A percentile compares a stretch with the other conserved stretches of the same genome.
Conservation (phyloP, 2,797 vertebrate genomes). For the Manis javanica region DNA sequence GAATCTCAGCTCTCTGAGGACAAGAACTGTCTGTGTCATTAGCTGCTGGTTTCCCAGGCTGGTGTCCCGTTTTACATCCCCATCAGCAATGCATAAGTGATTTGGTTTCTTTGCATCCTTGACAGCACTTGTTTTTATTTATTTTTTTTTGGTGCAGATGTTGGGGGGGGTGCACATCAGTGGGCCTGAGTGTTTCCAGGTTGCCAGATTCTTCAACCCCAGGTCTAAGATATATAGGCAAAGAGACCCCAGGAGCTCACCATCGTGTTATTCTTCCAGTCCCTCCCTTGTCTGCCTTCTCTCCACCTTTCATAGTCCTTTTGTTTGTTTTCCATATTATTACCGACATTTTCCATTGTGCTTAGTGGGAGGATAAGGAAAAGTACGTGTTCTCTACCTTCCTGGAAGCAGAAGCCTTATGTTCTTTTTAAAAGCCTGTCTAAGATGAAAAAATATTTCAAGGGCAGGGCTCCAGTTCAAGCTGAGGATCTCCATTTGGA, state of each 20-base stretch:
- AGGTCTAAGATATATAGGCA: neutral
- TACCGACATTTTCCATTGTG: neutral
- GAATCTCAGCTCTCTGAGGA: too few relatives aligned
- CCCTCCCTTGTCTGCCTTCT: neutral
- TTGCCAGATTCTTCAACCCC: neutral
- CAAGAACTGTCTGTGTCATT: too few relatives aligned
- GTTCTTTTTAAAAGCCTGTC: neutral
- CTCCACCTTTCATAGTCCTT: too few relatives aligned
- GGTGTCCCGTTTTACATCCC: neutral
- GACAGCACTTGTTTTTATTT: neutral
- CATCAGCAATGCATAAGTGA: neutral
- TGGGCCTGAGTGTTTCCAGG: neutral
- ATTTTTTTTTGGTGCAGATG: too few relatives aligned
- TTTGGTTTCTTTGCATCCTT: neutral
- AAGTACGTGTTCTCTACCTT: neutral
- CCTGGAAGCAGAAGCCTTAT: neutral
- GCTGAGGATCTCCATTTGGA: neutral
- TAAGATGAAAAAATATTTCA: neutral
- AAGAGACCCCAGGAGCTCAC: neutral
- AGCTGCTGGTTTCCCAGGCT: neutral
- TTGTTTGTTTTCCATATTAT: neutral
- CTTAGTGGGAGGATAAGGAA: neutral
- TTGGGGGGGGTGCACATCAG: neutral
- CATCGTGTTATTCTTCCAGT: accelerated
- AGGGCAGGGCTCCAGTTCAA: neutral